Base-by-base conservation (phyloP, 2,797 vertebrate genomes). In the Acomys russatus region DNA sequence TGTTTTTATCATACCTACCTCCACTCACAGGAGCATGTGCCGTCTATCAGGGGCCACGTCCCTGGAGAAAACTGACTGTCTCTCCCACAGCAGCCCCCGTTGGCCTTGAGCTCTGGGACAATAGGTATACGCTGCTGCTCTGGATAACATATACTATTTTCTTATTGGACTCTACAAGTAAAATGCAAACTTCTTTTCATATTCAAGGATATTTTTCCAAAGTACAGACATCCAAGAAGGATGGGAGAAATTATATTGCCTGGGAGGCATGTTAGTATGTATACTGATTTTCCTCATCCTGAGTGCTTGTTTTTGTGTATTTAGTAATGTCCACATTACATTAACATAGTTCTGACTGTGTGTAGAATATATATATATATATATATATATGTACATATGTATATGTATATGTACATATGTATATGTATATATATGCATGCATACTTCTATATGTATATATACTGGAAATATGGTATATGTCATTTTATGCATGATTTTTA, bases 281-380 rank as follows among this genome's bases (percentile, higher is more conserved):
- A 35, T 22, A 35, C 84, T 70, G 64, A 49, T 68, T 92, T 94
- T 88, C 93, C 28, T 76, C 38, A 44, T 56, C 63, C 92, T 35
- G 51, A 90, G 64, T 85, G 12, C 86, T 33, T 82, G 6, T 64
- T 85, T 95, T 88, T 91, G 9, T 6, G 18, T 92, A 17, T 59
- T 83, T 78, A 76, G 38, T 83, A 59, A 71, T 30, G 4, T 85
- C 35, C 1, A 14, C n/a, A 61, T 70, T 66, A 30, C 44, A 88
- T 85, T 86, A 90, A 4, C 33, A 93, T 17, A 38, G 11, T 38
- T 61, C 6, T 71, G 74, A 15, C 51, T 51, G 17, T 17, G 30
- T 76, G 30, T 76, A 56, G 30, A 71, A 18, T 61, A 33, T 61
- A 89, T 35, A 61, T 88, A 35, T 4, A 5, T 87, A 2, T 70